Conservation (phyloP, 2,888 invertebrate species). For the Parasteatoda lunata region DNA sequence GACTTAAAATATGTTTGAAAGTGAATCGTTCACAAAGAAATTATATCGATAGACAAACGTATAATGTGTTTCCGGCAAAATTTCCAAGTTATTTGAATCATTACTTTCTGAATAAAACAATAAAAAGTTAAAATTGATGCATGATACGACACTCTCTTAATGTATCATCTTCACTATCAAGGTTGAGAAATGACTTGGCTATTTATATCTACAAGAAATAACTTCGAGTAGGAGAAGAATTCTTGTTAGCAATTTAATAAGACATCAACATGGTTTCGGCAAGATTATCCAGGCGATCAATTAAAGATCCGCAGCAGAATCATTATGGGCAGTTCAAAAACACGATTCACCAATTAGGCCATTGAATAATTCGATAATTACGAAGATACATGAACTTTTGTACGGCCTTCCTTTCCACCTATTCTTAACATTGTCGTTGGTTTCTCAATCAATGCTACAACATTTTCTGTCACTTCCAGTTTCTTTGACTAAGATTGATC, state of each 20-base stretch:
- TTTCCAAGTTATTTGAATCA: too few species aligned
- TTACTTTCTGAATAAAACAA: too few species aligned
- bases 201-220: neutral
- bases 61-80: too few species aligned
- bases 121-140: too few species aligned
- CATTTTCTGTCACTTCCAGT: too few species aligned
- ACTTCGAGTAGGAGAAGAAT: neutral
- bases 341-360: constrained; percentile 57
- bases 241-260: constrained; percentile 8
- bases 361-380: constrained; percentile 55
- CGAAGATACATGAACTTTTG: constrained; percentile 10
- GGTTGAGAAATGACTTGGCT: neutral
- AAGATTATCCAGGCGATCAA: constrained; percentile 40
- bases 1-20: too few species aligned
- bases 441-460: neutral
- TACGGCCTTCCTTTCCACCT: constrained; percentile 38
- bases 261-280: constrained; percentile 27
- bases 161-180: neutral
- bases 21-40: too few species aligned
- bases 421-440: constrained; percentile 1
- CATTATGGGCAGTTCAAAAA: constrained; percentile 10
- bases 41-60: too few species aligned
- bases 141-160: too few species aligned
- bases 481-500: too few species aligned
- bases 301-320: constrained; percentile 30